Evolutionary conservation across 2,113 vertebrate species (phyloP), one percentile per base, ranked within the genome.

Genomic region (Oreochromis niloticus): DNA sequence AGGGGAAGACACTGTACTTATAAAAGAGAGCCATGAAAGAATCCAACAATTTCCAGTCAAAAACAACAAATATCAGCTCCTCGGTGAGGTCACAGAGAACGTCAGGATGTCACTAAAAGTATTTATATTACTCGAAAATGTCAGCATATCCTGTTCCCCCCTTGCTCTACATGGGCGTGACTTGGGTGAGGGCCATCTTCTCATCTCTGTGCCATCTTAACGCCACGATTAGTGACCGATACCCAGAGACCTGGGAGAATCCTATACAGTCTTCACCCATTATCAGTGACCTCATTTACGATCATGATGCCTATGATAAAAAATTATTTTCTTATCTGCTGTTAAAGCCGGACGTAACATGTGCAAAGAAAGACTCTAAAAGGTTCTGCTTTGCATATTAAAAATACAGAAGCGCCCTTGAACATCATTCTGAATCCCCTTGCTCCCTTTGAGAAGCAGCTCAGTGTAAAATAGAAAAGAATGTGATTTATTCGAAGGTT

Each of bases 391-490:
- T 79, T 84, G 34, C 24, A 75, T 27, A 78, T 41, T 66, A 73
- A 83, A 57, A 88, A 34, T 30, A 73, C 46, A 73, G 4, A 46
- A 24, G 46, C 4, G 17, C 50, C 81, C 68, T 86, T 88, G 63
- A 88, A 73, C 14, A 56, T 41, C 34, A 46, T 19, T 41, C 32
- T 34, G 41, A 86, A 36, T 89, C 75, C 57, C 61, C 19, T 75
- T 17, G n/a, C 17, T 57, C 46, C 56, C 32, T 43, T 81, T 71
- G 36, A 81, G 73, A 90, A 50, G 80, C 79, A 81, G 85, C 39
- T 90, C 84, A 61, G 55, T 73, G 52, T 91, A 16, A 4, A 83
- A 85, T 43, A 85, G 32, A 81, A 90, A 92, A 79, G 16, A 89
- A 85, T 30, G 36, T 79, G 24, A 88, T 88, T 14, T 80, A 90